Conservation (phyloP, 2,888 invertebrate species). For the Asteroscopus sphinx region DNA sequence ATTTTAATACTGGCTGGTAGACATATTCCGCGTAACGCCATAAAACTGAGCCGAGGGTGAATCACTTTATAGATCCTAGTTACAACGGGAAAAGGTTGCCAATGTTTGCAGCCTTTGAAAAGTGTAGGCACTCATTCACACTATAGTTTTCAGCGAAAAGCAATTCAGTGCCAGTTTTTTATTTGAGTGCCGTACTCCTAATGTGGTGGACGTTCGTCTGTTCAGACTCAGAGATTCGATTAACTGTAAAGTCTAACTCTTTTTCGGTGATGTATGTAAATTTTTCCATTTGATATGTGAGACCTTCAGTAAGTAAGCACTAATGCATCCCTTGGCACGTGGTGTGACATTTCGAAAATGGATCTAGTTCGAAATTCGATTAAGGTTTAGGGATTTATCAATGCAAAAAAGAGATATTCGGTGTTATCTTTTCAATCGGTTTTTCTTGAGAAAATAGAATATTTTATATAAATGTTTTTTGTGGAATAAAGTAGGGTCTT, state of each 20-base stretch:
- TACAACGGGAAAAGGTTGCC: slow-evolving; percentile 23
- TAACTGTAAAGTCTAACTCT: slow-evolving; percentile 31
- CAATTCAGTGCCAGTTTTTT: slow-evolving; percentile 45
- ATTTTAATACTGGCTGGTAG: slow-evolving; percentile 9
- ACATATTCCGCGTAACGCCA: slow-evolving; percentile 17
- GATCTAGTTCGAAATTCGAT: slow-evolving; percentile 44
- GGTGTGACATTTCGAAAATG: slow-evolving; percentile 40
- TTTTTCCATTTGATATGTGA: slow-evolving; percentile 29
- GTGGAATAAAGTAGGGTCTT: no score
- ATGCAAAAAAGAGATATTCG: neutral
- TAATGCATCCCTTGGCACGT: slow-evolving; percentile 28
- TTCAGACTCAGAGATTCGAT: slow-evolving; percentile 47
- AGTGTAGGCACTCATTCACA: slow-evolving; percentile 36
- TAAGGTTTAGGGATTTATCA: slow-evolving; percentile 15
- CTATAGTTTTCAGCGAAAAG: slow-evolving; percentile 46
- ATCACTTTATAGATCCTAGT: slow-evolving; percentile 16
- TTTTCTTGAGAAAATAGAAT: neutral
- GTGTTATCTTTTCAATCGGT: slow-evolving; percentile 14
- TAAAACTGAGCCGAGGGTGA: slow-evolving; percentile 31
- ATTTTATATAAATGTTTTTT: neutral
- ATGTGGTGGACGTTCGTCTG: slow-evolving; percentile 40
- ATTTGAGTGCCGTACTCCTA: slow-evolving; percentile 40
- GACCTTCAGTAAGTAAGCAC: slow-evolving; percentile 11
- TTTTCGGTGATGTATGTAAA: slow-evolving; percentile 34
- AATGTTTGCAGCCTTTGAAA: slow-evolving; percentile 41